A percentile compares a stretch with the other conserved stretches of the same genome.
Evolutionary conservation across 2,797 vertebrate species (phyloP).

Genomic region (Hydrolagus colliei): DNA sequence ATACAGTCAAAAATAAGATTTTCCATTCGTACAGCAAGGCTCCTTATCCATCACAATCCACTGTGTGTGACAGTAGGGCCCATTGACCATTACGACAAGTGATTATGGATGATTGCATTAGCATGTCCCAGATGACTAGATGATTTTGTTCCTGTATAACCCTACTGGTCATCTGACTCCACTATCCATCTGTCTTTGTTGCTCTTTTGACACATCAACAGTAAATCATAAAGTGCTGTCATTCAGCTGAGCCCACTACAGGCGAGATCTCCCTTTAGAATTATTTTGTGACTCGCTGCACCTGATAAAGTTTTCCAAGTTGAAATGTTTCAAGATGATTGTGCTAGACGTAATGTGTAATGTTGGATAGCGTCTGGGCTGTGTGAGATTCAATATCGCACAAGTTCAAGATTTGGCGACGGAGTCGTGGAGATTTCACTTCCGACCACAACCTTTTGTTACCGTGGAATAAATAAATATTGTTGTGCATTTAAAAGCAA

Average conservation of each 20-base stretch:
- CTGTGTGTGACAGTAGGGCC: constrained; percentile 8
- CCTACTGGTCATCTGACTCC: not conserved
- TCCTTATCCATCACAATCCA: constrained; percentile 17
- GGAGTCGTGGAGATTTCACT: not conserved
- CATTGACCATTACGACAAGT: constrained; percentile 1
- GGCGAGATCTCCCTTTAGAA: not conserved
- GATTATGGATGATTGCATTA: constrained; percentile 18
- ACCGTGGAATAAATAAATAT: not conserved
- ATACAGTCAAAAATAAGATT: constrained; percentile 1
- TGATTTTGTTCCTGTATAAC: constrained; percentile 20
- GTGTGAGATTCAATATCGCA: not conserved
- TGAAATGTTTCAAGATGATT: not conserved
- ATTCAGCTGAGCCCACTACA: not conserved
- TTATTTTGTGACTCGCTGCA: not conserved
- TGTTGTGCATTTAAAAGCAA: not conserved
- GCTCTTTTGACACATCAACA: constrained; percentile 18
- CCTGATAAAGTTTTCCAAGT: not conserved
- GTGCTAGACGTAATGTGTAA: not conserved
- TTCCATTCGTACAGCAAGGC: not conserved
- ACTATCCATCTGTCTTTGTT: constrained; percentile 15
- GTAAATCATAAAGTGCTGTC: not conserved
- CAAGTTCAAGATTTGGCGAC: not conserved
- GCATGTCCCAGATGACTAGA: not conserved
- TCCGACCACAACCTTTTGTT: not conserved
- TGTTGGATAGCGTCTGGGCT: not conserved